Evolutionary conservation across 2,888 invertebrate species (phyloP).

Genomic region (Meiosimyza platycephala): DNA sequence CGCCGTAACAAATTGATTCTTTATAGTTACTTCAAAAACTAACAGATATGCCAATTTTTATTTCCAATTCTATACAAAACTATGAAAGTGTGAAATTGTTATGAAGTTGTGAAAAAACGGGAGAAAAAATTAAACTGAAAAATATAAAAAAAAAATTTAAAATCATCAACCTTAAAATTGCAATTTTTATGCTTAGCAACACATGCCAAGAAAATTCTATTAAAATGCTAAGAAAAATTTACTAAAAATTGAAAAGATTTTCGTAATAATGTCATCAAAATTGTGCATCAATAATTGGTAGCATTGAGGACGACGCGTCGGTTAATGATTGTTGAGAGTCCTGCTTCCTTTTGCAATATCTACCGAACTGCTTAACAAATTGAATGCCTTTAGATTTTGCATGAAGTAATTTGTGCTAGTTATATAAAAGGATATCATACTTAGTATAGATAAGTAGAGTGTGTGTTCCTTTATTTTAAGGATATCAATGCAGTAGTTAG

Average conservation of each 20-base stretch:
- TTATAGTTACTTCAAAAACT: neutral
- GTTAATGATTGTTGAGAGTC: no score
- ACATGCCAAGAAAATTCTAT: conserved; percentile 43
- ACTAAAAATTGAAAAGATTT: conserved; percentile 24
- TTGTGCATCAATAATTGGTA: conserved; percentile 21
- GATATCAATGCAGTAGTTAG: no score
- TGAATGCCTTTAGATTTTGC: no score
- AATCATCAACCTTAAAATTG: conserved; percentile 47
- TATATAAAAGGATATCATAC: no score
- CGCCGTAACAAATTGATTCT: conserved; percentile 47
- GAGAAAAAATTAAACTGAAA: conserved; percentile 8
- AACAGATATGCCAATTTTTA: neutral
- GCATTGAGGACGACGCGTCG: neutral
- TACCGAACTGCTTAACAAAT: no score
- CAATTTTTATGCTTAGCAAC: conserved; percentile 46
- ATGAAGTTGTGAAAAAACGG: neutral
- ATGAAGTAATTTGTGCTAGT: no score
- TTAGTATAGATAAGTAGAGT: no score
- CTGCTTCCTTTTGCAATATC: no score
- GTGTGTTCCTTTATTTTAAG: no score
- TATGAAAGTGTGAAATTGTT: conserved; percentile 26
- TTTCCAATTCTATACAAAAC: neutral
- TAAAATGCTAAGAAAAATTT: conserved; percentile 31
- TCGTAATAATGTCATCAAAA: conserved; percentile 46
- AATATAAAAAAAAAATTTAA: conserved; percentile 10